Evolutionary conservation across 2,888 invertebrate species (phyloP).

Genomic region (Kryphioiulus occultus): DNA sequence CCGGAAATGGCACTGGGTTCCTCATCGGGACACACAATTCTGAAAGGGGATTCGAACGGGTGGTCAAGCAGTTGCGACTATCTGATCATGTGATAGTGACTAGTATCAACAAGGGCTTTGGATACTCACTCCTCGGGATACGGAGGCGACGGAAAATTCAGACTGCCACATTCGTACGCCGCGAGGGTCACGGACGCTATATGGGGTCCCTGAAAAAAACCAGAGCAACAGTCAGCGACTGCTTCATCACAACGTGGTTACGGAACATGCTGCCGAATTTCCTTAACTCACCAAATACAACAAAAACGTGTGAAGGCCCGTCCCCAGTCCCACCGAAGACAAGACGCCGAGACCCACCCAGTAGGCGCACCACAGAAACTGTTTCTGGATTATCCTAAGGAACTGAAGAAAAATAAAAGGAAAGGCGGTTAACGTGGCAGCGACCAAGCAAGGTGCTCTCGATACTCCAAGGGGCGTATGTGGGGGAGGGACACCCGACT

Average conservation of each 20-base stretch:
- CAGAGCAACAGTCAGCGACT: not conserved
- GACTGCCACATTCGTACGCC: constrained; percentile 93
- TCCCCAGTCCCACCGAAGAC: constrained; percentile 97
- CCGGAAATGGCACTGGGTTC: constrained; percentile 66
- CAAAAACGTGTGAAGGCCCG: constrained; percentile 98
- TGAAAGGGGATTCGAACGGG: constrained; percentile 65
- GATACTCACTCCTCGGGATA: constrained; percentile 91
- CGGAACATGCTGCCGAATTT: not conserved
- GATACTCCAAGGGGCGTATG: no score
- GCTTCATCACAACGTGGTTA: not conserved
- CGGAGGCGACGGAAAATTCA: constrained; percentile 96
- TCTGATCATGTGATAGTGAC: no score
- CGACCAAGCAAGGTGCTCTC: no score
- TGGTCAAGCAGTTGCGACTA: not conserved
- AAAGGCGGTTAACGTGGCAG: no score
- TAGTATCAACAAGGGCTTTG: no score
- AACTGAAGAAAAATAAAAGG: constrained; percentile 6
- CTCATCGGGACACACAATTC: constrained; percentile 88
- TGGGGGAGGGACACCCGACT: no score
- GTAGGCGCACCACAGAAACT: constrained; percentile 78
- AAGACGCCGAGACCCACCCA: constrained; percentile 94
- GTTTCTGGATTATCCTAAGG: constrained; percentile 55
- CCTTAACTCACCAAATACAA: constrained; percentile 75
- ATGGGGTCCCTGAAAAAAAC: constrained; percentile 79
- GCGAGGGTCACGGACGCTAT: constrained; percentile 98